Evolutionary conservation across 1,140 invertebrate genomes (phyloP).

Genomic region (Aphelenchoides fujianensis): DNA sequence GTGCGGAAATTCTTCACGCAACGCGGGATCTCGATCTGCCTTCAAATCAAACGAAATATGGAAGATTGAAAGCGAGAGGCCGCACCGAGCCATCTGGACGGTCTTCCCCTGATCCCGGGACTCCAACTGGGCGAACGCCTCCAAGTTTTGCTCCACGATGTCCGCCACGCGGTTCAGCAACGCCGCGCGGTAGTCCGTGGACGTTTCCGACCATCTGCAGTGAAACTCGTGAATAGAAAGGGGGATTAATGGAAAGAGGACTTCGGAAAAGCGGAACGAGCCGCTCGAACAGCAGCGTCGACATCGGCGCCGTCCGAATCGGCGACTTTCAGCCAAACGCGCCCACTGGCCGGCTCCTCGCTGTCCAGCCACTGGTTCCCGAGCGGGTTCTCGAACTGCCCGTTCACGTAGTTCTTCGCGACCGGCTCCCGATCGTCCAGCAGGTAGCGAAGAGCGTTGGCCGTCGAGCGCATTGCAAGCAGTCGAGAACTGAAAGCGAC

Average conservation of each 20-base stretch:
- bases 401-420: conserved; percentile 66
- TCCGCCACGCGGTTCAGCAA: conserved; percentile 66
- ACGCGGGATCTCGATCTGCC: conserved; percentile 67
- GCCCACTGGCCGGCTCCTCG: conserved; percentile 66
- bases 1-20: conserved; percentile 68
- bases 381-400: conserved; percentile 61
- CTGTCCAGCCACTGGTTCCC: conserved; percentile 62
- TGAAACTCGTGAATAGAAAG: conserved; percentile 22
- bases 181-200: conserved; percentile 55
- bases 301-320: conserved; percentile 64
- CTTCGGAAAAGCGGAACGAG: conserved; percentile 38
- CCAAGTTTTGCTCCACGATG: conserved; percentile 65
- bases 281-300: conserved; percentile 57
- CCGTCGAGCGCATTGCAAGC: conserved; percentile 18
- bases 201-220: conserved; percentile 63
- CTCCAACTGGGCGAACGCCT: conserved; percentile 67
- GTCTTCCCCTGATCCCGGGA: conserved; percentile 70
- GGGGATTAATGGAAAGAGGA: conserved; percentile 18
- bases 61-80: conserved; percentile 37
- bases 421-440: neutral
- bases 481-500: no score
- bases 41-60: neutral
- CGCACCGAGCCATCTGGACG: conserved; percentile 62
- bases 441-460: conserved; percentile 5
- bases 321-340: conserved; percentile 65